Conservation (phyloP, 1,140 invertebrate species). For the Drosophila sproati region DNA sequence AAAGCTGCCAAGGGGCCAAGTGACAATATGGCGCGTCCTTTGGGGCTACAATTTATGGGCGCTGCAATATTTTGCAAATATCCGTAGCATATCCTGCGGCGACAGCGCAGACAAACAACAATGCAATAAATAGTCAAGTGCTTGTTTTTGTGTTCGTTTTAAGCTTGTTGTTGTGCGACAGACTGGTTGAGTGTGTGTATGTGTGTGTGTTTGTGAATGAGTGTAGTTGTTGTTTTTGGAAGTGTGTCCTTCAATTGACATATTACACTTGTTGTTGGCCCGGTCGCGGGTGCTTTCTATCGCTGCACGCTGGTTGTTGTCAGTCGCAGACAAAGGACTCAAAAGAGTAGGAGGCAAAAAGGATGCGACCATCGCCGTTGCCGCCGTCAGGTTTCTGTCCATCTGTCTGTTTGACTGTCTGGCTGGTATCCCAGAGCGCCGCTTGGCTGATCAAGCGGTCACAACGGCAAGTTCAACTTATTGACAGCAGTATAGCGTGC, state of each 20-base stretch:
- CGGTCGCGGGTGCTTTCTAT: slow-evolving; percentile 61
- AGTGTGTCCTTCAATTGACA: slow-evolving; percentile 82
- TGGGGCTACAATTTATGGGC: slow-evolving; percentile 74
- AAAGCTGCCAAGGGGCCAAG: slow-evolving; percentile 3
- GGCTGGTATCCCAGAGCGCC: slow-evolving; percentile 15
- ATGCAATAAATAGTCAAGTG: slow-evolving; percentile 77
- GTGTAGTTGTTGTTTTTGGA: slow-evolving; percentile 17
- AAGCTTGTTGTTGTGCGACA: neutral
- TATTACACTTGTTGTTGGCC: slow-evolving; percentile 77
- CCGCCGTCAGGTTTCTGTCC: neutral
- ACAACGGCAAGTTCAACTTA: slow-evolving; percentile 63
- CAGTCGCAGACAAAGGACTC: slow-evolving; percentile 31
- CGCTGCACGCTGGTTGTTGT: slow-evolving; percentile 56
- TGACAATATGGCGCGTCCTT: slow-evolving; percentile 55
- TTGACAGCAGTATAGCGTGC: slow-evolving; percentile 55
- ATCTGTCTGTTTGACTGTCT: slow-evolving; percentile 17
- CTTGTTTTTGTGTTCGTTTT: slow-evolving; percentile 14
- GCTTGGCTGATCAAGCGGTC: slow-evolving; percentile 64
- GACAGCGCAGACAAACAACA: slow-evolving; percentile 69
- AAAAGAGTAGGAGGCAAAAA: slow-evolving; percentile 5
- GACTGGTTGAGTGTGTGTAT: slow-evolving; percentile 1
- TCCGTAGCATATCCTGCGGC: slow-evolving; percentile 80
- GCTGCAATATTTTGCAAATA: slow-evolving; percentile 82
- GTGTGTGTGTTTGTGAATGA: slow-evolving; percentile 13
- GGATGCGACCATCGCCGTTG: neutral